These are phyloP conservation scores for Heliangelus exortis DNA, from an alignment of 2,797 vertebrate species.

Conservation along the genomic window DNA sequence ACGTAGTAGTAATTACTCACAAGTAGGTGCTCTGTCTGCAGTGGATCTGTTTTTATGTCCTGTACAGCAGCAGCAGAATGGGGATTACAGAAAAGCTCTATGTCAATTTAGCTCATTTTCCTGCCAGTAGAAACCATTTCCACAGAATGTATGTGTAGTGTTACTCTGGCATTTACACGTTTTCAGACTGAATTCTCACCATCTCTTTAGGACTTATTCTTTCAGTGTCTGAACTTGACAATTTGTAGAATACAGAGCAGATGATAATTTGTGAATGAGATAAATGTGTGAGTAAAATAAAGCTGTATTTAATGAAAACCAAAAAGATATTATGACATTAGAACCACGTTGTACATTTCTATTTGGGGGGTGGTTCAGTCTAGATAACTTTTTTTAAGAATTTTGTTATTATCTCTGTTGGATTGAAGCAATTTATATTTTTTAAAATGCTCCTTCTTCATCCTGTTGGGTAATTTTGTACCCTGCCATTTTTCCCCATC, in stretches of 20 bases:
- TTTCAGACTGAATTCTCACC: not conserved
- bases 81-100: not conserved
- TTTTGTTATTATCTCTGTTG: not conserved
- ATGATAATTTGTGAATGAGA: not conserved
- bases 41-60: not conserved
- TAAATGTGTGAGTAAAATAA: not conserved
- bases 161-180: not conserved
- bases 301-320: not conserved
- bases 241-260: not conserved
- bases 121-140: not conserved
- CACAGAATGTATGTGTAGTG: not conserved
- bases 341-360: not conserved
- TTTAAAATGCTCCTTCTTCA: not conserved
- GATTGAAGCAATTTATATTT: not conserved
- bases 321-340: not conserved
- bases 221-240: not conserved
- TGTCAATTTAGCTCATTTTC: not conserved
- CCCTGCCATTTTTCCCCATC: not conserved
- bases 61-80: not conserved
- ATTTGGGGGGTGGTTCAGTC: not conserved
- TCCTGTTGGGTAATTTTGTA: not conserved
- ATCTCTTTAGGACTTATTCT: not conserved
- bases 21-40: not conserved
- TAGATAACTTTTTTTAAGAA: not conserved
- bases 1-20: not conserved